Conservation (phyloP, 2,113 vertebrate species). For the Phaethon lepturus region DNA sequence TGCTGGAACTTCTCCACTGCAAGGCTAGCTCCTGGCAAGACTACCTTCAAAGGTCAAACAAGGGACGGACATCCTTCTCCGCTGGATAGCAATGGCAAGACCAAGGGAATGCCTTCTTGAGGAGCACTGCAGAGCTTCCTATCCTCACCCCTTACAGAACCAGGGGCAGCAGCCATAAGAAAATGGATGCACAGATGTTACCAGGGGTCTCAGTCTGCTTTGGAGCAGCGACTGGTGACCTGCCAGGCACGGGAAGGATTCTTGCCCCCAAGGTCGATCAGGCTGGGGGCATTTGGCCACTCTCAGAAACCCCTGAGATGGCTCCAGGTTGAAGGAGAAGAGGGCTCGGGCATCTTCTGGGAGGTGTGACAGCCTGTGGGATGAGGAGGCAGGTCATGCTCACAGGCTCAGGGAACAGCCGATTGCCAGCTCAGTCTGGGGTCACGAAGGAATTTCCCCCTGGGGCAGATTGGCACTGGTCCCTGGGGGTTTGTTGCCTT, state of each 20-base stretch:
- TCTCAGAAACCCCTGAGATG: too few relatives aligned
- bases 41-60: not conserved
- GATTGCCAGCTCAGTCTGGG: fast-evolving
- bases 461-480: not conserved
- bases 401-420: not conserved
- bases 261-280: not conserved
- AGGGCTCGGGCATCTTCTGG: too few relatives aligned
- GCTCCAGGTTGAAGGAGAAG: too few relatives aligned
- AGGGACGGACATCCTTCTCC: not conserved
- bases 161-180: not conserved
- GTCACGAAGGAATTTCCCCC: not conserved
- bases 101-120: not conserved
- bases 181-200: not conserved
- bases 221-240: not conserved
- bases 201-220: not conserved
- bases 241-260: fast-evolving
- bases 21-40: not conserved
- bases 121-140: not conserved
- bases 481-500: not conserved
- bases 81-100: too few relatives aligned
- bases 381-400: not conserved
- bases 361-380: too few relatives aligned
- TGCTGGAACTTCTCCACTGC: not conserved
- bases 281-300: too few relatives aligned
- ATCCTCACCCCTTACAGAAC: not conserved